These are phyloP conservation scores for Pristionchus fissidentatus DNA, from an alignment of 2,888 invertebrate species.

Conservation along the genomic window DNA sequence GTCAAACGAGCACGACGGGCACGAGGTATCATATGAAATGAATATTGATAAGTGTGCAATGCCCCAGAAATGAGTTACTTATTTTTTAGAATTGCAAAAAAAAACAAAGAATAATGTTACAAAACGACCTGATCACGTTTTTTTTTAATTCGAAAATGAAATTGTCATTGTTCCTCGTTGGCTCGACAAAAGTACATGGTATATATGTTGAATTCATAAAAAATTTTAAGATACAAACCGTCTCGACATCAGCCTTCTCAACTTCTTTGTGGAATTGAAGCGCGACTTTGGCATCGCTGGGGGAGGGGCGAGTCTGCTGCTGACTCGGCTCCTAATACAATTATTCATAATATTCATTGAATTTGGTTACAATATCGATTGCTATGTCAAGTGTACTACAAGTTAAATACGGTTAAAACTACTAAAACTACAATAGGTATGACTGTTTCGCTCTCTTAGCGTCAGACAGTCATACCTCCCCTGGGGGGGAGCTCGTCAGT, in stretches of 20 bases:
- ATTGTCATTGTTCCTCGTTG: not conserved
- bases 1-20: conserved; percentile 41
- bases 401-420: too few species aligned
- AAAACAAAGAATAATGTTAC: not conserved
- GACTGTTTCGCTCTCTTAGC: too few species aligned
- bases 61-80: not conserved
- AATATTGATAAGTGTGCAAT: not conserved
- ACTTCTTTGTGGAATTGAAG: conserved; percentile 6
- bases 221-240: not conserved
- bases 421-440: too few species aligned
- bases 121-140: not conserved
- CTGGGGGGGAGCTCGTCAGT: too few species aligned
- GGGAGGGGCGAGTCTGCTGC: not conserved
- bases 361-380: too few species aligned
- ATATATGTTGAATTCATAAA: not conserved
- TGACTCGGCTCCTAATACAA: not conserved
- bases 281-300: not conserved
- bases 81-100: not conserved
- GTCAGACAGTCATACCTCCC: too few species aligned
- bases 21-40: conserved; percentile 23
- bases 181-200: too few species aligned
- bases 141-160: not conserved
- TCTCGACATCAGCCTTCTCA: not conserved
- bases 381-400: too few species aligned
- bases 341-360: not conserved